Evolutionary conservation across 2,113 vertebrate genomes (phyloP).

Genomic region (Saguinus midas): DNA sequence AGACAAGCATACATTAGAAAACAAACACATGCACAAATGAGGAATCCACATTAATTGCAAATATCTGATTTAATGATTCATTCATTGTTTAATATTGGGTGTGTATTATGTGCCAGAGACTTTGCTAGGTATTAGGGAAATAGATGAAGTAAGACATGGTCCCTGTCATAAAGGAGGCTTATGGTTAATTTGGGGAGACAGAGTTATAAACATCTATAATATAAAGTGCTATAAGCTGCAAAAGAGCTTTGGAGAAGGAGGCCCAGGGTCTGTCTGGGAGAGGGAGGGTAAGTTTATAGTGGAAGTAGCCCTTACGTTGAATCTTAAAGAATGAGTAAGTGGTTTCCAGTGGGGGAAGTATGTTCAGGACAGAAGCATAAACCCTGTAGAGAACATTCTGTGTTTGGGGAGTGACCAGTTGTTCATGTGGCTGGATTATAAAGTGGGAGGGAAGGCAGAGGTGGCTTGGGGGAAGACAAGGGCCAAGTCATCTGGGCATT

Average conservation of each 20-base stretch:
- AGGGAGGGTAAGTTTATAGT: not conserved
- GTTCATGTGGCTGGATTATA: not conserved
- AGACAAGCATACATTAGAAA: not conserved
- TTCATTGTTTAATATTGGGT: not conserved
- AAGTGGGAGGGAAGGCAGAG: not conserved
- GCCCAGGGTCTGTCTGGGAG: not conserved
- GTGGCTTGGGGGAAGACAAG: not conserved
- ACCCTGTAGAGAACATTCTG: not conserved
- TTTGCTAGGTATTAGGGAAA: not conserved
- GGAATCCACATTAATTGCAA: not conserved
- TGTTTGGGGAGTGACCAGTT: not conserved
- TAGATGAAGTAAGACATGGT: constrained; percentile 3
- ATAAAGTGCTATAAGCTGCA: not conserved
- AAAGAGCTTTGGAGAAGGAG: constrained; percentile 25
- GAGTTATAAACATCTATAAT: constrained; percentile 46
- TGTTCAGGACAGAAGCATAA: not conserved
- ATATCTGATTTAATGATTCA: not conserved
- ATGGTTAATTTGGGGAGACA: constrained; percentile 51
- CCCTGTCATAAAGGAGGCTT: not conserved
- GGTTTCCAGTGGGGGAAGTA: not conserved
- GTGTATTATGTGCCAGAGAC: not conserved
- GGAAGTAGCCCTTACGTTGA: not conserved
- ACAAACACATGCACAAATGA: not conserved
- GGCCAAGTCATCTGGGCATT: not conserved
- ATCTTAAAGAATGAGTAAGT: not conserved